phyloP scores from a whole-genome alignment of 2,888 invertebrate genomes.

The Dichetophora obliterata region DNA sequence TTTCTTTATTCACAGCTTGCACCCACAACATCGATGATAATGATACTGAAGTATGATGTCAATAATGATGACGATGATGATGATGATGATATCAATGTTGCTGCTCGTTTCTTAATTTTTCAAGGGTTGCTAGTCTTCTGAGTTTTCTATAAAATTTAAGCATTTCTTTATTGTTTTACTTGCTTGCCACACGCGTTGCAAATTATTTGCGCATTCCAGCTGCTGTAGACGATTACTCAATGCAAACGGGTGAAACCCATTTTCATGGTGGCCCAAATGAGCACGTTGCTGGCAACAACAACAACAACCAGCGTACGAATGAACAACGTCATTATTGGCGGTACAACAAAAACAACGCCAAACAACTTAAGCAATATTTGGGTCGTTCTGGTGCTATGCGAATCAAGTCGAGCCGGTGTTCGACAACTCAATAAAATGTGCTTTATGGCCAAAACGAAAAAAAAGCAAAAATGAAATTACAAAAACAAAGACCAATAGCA shows the following conservation, averaged over 20 bases:
- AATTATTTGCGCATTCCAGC: constrained; percentile 61
- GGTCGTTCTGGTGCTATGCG: constrained; percentile 11
- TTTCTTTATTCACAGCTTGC: neutral
- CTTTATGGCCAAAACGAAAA: constrained; percentile 61
- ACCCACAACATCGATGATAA: neutral
- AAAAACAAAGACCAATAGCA: neutral
- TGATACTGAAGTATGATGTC: neutral
- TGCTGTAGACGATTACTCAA: constrained; percentile 67
- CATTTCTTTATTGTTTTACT: neutral
- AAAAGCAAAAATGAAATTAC: constrained; percentile 22
- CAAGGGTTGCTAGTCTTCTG: neutral
- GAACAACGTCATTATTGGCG: neutral
- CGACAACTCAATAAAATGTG: constrained; percentile 69
- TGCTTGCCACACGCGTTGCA: constrained; percentile 1
- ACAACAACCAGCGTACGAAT: neutral
- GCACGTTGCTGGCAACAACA: neutral
- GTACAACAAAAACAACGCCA: neutral
- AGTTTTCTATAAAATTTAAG: constrained; percentile 10
- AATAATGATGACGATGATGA: neutral
- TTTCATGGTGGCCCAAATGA: constrained; percentile 20
- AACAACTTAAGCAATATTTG: neutral
- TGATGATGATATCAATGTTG: neutral
- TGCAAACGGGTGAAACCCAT: constrained; percentile 40
- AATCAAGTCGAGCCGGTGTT: neutral
- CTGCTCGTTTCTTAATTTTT: neutral